Percentiles rank a stretch among this genome's conserved stretches.
phyloP scores from a whole-genome alignment of 1,140 invertebrate genomes.

The Drosophila oshimai region DNA sequence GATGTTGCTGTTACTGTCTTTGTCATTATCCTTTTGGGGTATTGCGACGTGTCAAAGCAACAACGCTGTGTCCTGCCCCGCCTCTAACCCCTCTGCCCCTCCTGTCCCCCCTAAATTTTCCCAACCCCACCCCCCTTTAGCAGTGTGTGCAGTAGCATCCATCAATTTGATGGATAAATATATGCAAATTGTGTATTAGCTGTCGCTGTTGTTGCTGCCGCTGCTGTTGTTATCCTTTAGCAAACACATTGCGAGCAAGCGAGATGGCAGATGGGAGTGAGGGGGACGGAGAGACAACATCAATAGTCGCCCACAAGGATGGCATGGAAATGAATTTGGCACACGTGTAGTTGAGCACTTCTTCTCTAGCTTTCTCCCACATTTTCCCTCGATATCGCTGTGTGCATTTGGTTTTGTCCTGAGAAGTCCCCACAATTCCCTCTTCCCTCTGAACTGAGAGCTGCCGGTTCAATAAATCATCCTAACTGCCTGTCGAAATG shows the following conservation, averaged over 20 bases:
- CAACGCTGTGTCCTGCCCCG: slow-evolving; percentile 56
- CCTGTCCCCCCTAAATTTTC: not conserved
- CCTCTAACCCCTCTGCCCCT: slow-evolving; percentile 1
- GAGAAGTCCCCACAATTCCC: not conserved
- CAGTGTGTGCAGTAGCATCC: slow-evolving; percentile 78
- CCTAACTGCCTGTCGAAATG: slow-evolving; percentile 69
- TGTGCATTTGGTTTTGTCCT: slow-evolving; percentile 36
- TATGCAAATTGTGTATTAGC: slow-evolving; percentile 83
- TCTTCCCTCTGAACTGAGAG: not conserved
- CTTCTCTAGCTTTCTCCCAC: slow-evolving; percentile 27
- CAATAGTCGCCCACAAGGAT: slow-evolving; percentile 58
- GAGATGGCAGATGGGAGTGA: not conserved
- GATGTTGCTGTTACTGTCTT: slow-evolving; percentile 67
- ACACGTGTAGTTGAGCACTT: slow-evolving; percentile 78
- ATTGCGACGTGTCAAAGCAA: slow-evolving; percentile 81
- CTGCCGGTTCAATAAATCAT: slow-evolving; percentile 76
- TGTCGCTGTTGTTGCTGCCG: slow-evolving; percentile 53
- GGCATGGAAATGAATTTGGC: slow-evolving; percentile 76
- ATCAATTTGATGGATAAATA: slow-evolving; percentile 83
- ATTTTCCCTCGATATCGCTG: not conserved
- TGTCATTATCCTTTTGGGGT: slow-evolving; percentile 80
- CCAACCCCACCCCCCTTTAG: not conserved
- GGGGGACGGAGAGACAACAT: not conserved
- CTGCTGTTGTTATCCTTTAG: slow-evolving; percentile 74
- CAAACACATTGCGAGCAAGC: slow-evolving; percentile 45